phyloP scores from a whole-genome alignment of 2,113 vertebrate genomes.

The Scomber scombrus region DNA sequence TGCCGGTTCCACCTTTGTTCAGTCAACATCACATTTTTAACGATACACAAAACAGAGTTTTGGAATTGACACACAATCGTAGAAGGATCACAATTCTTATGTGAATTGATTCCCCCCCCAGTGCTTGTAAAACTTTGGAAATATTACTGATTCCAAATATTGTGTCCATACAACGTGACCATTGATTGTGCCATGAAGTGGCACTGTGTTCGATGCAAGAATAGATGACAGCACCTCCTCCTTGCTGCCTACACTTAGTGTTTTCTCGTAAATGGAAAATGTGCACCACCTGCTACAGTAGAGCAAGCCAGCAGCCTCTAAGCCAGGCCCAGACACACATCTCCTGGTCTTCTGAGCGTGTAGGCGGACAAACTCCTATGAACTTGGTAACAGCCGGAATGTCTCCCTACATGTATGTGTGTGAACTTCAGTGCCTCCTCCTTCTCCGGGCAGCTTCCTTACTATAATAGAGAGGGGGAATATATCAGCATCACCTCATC shows the following conservation, averaged over 20 bases:
- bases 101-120: not conserved
- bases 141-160: not conserved
- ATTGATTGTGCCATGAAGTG: slow-evolving; percentile 39
- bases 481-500: slow-evolving; percentile 16
- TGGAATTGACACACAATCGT: not conserved
- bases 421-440: slow-evolving; percentile 61
- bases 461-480: slow-evolving; percentile 24
- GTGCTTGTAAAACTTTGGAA: slow-evolving; percentile 3
- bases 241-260: slow-evolving; percentile 76
- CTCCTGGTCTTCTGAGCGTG: slow-evolving; percentile 67
- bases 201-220: slow-evolving; percentile 47
- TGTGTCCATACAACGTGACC: slow-evolving; percentile 35
- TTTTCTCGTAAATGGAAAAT: slow-evolving; percentile 79
- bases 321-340: slow-evolving; percentile 76
- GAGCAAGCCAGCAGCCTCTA: slow-evolving; percentile 73
- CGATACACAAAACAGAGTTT: not conserved
- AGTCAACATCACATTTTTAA: not conserved
- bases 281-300: slow-evolving; percentile 76
- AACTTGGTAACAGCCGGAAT: slow-evolving; percentile 65
- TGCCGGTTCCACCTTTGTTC: too few relatives aligned
- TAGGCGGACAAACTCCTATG: slow-evolving; percentile 74
- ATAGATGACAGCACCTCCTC: slow-evolving; percentile 76
- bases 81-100: not conserved
- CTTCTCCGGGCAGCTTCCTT: slow-evolving; percentile 42
- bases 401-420: slow-evolving; percentile 64